Conservation (phyloP, 2,113 vertebrate genomes). For the Apeltes quadracus region DNA sequence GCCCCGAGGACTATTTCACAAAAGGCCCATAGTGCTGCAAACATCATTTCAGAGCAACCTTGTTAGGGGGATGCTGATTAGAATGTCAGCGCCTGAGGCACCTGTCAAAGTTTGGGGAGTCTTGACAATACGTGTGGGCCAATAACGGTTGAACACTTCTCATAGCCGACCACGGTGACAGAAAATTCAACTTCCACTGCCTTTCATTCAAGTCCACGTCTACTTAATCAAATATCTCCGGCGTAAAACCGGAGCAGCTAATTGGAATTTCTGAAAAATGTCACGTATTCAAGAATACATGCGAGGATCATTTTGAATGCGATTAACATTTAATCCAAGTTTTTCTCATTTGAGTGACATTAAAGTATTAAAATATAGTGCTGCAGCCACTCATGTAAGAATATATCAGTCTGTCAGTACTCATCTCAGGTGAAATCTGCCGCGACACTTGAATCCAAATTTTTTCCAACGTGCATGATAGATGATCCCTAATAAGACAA, state of each 20-base stretch:
- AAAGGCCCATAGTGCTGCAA: conserved; percentile 29
- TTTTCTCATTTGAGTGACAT: not conserved
- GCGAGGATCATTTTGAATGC: not conserved
- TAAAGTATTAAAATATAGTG: not conserved
- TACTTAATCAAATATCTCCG: not conserved
- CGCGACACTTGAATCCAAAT: conserved; percentile 6
- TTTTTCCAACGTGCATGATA: conserved; percentile 8
- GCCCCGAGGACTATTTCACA: conserved; percentile 28
- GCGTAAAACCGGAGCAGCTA: not conserved
- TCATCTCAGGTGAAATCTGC: not conserved
- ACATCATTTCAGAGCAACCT: conserved; percentile 33
- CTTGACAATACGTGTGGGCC: conserved; percentile 7
- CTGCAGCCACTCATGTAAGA: not conserved
- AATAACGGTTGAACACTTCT: conserved; percentile 10
- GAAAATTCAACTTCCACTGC: not conserved
- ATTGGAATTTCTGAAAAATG: conserved; percentile 16
- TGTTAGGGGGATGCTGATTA: conserved; percentile 46
- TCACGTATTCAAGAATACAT: conserved; percentile 10
- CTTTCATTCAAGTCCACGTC: not conserved
- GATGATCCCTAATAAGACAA: conserved; percentile 36
- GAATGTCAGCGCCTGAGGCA: conserved; percentile 40
- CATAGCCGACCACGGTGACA: not conserved
- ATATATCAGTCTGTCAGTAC: not conserved
- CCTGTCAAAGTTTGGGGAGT: conserved; percentile 26
- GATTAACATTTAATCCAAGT: conserved; percentile 10